These are phyloP conservation scores for Notamacropus eugenii DNA, from an alignment of 2,797 vertebrate genomes.

Conservation along the genomic window DNA sequence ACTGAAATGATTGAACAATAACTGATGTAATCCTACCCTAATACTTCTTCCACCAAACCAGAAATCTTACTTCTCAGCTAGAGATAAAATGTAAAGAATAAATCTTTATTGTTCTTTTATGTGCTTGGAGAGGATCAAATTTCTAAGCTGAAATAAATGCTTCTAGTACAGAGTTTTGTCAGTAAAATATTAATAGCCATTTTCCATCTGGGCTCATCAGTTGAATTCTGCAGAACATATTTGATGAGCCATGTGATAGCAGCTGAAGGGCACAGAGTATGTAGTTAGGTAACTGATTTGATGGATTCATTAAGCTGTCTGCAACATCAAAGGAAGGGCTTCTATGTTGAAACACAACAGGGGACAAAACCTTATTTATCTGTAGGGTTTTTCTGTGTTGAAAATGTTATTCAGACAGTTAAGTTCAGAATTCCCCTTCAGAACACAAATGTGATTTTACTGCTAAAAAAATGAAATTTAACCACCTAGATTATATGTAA, in stretches of 20 bases:
- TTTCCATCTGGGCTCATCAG: constrained; percentile 5
- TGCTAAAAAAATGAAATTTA: neutral
- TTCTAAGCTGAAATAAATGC: constrained; percentile 17
- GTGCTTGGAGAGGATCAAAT: constrained; percentile 30
- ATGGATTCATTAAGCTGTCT: constrained; percentile 18
- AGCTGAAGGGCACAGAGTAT: constrained; percentile 3
- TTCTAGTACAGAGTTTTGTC: constrained; percentile 27
- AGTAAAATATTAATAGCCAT: constrained; percentile 14
- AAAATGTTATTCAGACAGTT: constrained; percentile 35
- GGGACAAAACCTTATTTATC: constrained; percentile 11
- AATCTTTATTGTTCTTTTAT: constrained; percentile 39
- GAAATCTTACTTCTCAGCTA: neutral
- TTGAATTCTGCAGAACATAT: constrained; percentile 2
- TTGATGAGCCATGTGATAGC: neutral
- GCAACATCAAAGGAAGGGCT: neutral
- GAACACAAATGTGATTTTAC: constrained; percentile 23
- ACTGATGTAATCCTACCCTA: neutral
- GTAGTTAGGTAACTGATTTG: neutral
- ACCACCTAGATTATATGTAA: constrained; percentile 2
- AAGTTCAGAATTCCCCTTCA: constrained; percentile 11
- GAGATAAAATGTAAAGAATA: constrained; percentile 12
- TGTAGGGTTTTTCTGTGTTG: constrained; percentile 43
- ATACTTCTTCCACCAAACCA: neutral
- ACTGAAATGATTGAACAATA: neutral
- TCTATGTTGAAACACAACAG: constrained; percentile 15